These are phyloP conservation scores for Melolontha melolontha DNA, from an alignment of 2,888 invertebrate genomes.

Conservation along the genomic window DNA sequence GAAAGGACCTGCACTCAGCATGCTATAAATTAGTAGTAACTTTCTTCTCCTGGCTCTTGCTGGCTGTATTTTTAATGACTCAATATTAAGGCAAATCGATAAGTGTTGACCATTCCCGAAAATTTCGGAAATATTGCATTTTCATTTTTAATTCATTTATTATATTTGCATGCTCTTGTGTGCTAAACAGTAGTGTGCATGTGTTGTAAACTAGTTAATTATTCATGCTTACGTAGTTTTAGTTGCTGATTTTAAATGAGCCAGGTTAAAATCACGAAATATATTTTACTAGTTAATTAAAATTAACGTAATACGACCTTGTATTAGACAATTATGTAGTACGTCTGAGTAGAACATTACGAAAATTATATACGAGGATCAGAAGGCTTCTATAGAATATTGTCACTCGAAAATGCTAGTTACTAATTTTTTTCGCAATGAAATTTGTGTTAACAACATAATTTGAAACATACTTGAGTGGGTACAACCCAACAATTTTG, in stretches of 20 bases:
- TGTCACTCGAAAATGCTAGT: too few species aligned
- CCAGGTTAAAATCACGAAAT: conserved; percentile 12
- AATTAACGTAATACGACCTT: not conserved
- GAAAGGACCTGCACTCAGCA: conserved; percentile 55
- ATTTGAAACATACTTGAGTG: too few species aligned
- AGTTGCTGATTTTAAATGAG: conserved; percentile 28
- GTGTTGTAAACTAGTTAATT: not conserved
- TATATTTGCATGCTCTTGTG: conserved; percentile 4
- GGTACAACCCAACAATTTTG: too few species aligned
- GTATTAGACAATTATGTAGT: too few species aligned
- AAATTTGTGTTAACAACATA: too few species aligned
- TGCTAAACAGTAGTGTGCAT: conserved; percentile 13
- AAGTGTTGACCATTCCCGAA: conserved; percentile 40
- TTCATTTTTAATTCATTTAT: not conserved
- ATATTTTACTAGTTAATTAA: not conserved
- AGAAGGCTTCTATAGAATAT: too few species aligned
- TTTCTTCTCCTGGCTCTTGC: conserved; percentile 51
- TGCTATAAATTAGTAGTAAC: conserved; percentile 52
- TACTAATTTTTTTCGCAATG: too few species aligned
- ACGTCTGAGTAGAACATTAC: too few species aligned
- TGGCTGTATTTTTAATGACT: conserved; percentile 40
- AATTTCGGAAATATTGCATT: conserved; percentile 2
- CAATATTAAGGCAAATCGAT: conserved; percentile 39
- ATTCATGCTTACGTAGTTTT: conserved; percentile 13
- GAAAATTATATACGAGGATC: too few species aligned